Conservation (phyloP, 2,888 invertebrate species). For the Cantharis nigra region DNA sequence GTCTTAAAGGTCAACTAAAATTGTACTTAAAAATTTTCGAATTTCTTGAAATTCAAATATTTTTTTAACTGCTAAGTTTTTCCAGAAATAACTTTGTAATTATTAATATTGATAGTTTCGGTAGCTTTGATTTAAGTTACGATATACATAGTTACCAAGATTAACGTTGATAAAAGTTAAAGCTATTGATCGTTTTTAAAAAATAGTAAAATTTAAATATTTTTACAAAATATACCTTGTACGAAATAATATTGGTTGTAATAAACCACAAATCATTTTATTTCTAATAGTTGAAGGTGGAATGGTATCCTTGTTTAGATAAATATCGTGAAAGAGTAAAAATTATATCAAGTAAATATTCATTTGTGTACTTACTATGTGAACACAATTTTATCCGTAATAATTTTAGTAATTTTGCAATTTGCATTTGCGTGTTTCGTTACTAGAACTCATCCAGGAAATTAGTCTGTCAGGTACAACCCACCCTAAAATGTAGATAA, state of each 20-base stretch:
- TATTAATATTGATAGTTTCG: no score
- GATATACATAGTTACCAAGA: no score
- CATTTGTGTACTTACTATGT: constrained; percentile 11
- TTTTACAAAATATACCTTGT: neutral
- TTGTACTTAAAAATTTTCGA: no score
- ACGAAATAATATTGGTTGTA: neutral
- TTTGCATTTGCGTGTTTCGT: constrained; percentile 38
- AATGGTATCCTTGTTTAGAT: neutral
- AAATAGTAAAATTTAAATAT: neutral
- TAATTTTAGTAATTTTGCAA: constrained; percentile 37
- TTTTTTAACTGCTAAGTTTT: no score
- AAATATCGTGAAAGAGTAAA: neutral
- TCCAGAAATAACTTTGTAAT: no score
- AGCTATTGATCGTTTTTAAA: no score
- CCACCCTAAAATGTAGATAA: constrained; percentile 31
- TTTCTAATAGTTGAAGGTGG: neutral
- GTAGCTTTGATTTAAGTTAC: no score
- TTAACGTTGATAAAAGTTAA: no score
- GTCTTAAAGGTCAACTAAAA: no score
- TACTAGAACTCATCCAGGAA: constrained; percentile 36
- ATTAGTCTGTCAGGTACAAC: constrained; percentile 38
- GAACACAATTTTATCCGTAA: constrained; percentile 28
- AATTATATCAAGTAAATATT: neutral
- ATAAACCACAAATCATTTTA: neutral
- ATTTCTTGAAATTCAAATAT: no score